phyloP scores from a whole-genome alignment of 2,888 invertebrate species.

The Neocrepidodera transversa region DNA sequence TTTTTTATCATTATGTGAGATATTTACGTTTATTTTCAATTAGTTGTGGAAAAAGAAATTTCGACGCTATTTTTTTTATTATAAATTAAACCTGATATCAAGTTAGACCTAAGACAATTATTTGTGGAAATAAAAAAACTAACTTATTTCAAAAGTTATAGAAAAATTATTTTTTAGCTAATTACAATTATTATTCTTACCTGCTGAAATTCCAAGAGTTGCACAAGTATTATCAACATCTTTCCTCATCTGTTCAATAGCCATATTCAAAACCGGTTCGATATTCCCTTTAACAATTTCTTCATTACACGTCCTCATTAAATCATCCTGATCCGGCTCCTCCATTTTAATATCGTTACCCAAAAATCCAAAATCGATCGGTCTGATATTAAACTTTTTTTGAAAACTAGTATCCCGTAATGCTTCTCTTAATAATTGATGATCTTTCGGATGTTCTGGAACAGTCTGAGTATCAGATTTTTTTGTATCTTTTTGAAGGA shows the following conservation, averaged over 20 bases:
- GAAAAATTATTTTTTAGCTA: too few relatives aligned
- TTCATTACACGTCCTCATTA: slow-evolving; percentile 59
- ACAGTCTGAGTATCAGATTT: slow-evolving; percentile 46
- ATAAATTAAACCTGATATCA: too few relatives aligned
- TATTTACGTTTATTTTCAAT: too few relatives aligned
- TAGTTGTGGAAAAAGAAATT: too few relatives aligned
- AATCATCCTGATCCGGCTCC: slow-evolving; percentile 64
- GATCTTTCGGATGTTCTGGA: slow-evolving; percentile 65
- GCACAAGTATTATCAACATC: slow-evolving; percentile 87
- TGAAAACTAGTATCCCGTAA: slow-evolving; percentile 86
- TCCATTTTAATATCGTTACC: slow-evolving; percentile 71
- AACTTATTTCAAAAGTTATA: too few relatives aligned
- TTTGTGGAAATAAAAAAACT: too few relatives aligned
- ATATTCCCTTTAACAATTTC: slow-evolving; percentile 76
- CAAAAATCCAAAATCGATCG: slow-evolving; percentile 71
- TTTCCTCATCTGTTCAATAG: slow-evolving; percentile 84
- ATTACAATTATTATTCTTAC: too few relatives aligned
- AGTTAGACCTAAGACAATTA: too few relatives aligned
- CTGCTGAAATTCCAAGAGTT: slow-evolving; percentile 85
- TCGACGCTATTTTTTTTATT: too few relatives aligned
- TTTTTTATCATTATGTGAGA: too few relatives aligned
- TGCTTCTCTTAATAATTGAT: slow-evolving; percentile 80
- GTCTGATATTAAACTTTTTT: slow-evolving; percentile 81
- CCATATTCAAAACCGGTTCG: slow-evolving; percentile 82
- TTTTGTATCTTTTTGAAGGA: slow-evolving; percentile 49